Conservation (phyloP, 2,113 vertebrate genomes). For the Heptranchias perlo region DNA sequence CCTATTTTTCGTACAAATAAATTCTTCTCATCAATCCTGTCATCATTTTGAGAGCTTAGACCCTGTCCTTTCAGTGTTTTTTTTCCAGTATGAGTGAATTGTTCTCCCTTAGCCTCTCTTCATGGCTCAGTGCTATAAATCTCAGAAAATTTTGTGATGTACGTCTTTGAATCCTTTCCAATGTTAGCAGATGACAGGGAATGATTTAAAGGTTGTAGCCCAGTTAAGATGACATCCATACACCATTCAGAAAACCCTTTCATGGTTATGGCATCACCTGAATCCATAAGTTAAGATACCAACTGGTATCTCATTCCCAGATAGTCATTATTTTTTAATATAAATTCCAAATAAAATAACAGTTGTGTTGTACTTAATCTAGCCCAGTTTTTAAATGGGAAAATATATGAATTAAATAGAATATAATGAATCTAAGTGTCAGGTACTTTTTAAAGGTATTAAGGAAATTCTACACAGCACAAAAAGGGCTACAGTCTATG, state of each 20-base stretch:
- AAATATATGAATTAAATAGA: background rate
- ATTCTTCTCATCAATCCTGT: background rate
- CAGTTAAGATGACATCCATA: too few relatives aligned
- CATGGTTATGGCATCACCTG: background rate
- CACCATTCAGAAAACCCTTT: background rate
- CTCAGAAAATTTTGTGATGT: background rate
- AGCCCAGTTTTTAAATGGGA: background rate
- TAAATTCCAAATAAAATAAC: background rate
- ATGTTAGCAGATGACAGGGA: background rate
- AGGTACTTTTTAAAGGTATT: background rate
- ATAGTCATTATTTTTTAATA: background rate
- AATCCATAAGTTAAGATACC: background rate
- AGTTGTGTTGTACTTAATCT: background rate
- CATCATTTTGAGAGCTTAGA: background rate
- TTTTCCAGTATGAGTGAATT: background rate
- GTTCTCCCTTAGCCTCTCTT: constrained; percentile 6
- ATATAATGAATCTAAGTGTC: background rate
- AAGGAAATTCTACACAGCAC: background rate
- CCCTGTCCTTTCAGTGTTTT: background rate
- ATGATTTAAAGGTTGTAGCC: background rate
- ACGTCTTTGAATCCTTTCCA: background rate
- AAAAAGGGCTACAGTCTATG: background rate
- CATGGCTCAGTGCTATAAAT: background rate
- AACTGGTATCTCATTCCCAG: background rate
- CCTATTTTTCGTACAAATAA: background rate